Evolutionary conservation across 2,797 vertebrate species (phyloP).

Genomic region (Malacoraja senta): DNA sequence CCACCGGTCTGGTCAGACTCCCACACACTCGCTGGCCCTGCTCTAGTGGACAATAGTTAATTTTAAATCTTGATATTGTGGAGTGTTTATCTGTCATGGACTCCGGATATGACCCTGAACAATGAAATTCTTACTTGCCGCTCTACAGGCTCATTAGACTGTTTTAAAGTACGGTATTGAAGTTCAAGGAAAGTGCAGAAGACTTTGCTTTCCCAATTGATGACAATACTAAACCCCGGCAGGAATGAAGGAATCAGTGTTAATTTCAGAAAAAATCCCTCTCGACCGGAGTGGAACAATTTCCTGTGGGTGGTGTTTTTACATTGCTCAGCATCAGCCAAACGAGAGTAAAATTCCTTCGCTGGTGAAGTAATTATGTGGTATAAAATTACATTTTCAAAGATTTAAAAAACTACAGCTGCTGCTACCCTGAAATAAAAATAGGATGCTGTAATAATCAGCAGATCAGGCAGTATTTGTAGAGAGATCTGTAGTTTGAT

Average conservation of each 20-base stretch:
- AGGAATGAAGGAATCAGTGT: not conserved
- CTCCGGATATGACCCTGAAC: too few relatives aligned
- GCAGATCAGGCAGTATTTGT: too few relatives aligned
- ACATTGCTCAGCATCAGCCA: not conserved
- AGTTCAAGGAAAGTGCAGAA: not conserved
- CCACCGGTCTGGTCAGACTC: not conserved
- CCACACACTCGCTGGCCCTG: not conserved
- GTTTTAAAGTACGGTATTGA: not conserved
- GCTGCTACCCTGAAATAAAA: too few relatives aligned
- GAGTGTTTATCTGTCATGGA: too few relatives aligned
- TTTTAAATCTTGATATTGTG: not conserved
- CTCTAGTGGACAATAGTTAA: not conserved
- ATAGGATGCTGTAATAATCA: too few relatives aligned
- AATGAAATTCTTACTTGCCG: too few relatives aligned
- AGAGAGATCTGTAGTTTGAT: too few relatives aligned
- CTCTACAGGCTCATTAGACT: too few relatives aligned
- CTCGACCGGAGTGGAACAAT: not conserved
- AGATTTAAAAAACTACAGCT: too few relatives aligned
- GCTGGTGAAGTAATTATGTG: not conserved
- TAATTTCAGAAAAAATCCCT: not conserved
- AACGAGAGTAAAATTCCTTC: not conserved
- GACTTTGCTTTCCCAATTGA: not conserved
- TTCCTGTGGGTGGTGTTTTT: not conserved
- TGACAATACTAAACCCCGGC: not conserved
- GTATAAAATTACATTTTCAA: too few relatives aligned